Base-by-base conservation (phyloP, 2,797 vertebrate species). In the Typhlichthys eigenmanni region DNA sequence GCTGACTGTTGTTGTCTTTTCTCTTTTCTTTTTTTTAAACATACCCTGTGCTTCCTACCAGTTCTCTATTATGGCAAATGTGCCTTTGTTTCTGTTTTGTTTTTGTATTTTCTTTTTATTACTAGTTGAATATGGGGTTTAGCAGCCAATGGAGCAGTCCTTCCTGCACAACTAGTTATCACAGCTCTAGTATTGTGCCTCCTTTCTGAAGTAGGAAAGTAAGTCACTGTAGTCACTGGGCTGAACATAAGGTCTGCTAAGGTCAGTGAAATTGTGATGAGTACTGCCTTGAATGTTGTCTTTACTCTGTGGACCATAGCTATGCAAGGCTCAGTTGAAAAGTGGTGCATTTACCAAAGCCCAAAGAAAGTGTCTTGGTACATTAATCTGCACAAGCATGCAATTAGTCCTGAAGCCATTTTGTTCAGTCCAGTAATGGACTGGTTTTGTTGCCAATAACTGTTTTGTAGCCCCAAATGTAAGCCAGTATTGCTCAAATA, bases 301-400 rank as follows among this genome's bases (percentile, higher is more conserved):
- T 58, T 60, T 65, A 75, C 62, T 69, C 47, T 54, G 57, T 46
- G 77, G 79, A 79, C 74, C 77, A 73, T 55, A 64, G 72, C 51
- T 59, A 13, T 60, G 72, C 75, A 65, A 49, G 24, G 57, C 50
- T 62, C 63, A n/a, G 66, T 61, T 19, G 50, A 24, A 3, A 53
- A 62, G 60, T 65, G 55, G 29, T 48, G 34, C 38, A 47, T 69
- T 66, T 54, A 74, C 60, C 47, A 62, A 64, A 57, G 55, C 64
- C 54, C 38, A 57, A 46, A 70, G 46, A 66, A 57, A 72, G 24
- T 63, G 47, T 59, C 13, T 17, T 68, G 47, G 38, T 10, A 29
- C 14, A 47, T 34, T 2, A 51, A 55, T 59, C 6, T 16, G 14
- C 60, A 8, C 47, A 45, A 57, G 45, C 10, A 32, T 29, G 46